phyloP scores from a whole-genome alignment of 2,797 vertebrate species.

The Falco peregrinus region DNA sequence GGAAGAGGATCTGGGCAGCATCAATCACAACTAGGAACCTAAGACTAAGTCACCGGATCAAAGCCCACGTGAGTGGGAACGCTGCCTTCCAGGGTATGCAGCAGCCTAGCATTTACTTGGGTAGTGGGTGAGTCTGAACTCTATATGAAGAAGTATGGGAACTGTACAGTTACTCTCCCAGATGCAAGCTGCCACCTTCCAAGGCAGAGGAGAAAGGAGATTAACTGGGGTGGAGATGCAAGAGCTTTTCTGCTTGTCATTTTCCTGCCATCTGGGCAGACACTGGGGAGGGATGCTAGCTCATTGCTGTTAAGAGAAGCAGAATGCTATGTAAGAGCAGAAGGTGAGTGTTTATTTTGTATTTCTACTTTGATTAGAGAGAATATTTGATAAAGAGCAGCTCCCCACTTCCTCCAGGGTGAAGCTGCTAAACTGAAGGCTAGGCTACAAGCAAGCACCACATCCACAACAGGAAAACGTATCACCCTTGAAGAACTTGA shows the following conservation, averaged over 20 bases:
- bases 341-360: background rate
- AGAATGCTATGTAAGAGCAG: background rate
- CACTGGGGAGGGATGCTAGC: background rate
- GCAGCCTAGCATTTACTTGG: background rate
- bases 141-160: background rate
- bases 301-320: background rate
- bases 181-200: background rate
- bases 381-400: background rate
- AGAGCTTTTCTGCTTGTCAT: background rate
- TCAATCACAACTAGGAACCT: fast-evolving
- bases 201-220: background rate
- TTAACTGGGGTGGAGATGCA: background rate
- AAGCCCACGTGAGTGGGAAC: background rate
- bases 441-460: conserved; percentile 25
- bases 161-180: background rate
- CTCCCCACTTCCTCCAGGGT: background rate
- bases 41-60: background rate
- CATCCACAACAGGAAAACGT: background rate
- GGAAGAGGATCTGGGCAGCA: background rate
- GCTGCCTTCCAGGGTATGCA: background rate
- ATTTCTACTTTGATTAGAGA: background rate
- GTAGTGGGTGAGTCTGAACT: background rate
- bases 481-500: background rate
- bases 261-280: background rate
- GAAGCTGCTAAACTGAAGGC: background rate